Evolutionary conservation across 2,113 vertebrate species (phyloP), one percentile per base, ranked within the genome.

Genomic region (Athene noctua): DNA sequence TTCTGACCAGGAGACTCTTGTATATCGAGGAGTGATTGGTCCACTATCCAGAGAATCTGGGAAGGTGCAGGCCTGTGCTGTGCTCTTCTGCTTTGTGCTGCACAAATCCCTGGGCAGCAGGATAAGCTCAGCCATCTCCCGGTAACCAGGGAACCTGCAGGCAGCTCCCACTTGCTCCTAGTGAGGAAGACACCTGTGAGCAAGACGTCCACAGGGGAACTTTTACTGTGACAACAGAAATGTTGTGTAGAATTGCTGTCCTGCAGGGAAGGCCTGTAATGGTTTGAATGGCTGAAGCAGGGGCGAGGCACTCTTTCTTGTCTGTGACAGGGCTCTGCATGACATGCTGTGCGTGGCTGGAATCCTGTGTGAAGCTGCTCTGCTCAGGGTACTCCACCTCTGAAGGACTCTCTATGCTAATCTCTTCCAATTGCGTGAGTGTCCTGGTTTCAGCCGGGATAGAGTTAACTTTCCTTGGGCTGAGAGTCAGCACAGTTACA

Each of bases 181-280:
- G 10, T 42, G 12, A 80, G n/a, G 78, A 88, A 51, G 12, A 3
- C 20, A 25, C 18, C 30, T 34, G 17, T 0, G 0, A 61, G 5
- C 11, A 83, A 83, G 13, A 29, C n/a, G 5, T n/a, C 61, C 16
- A 2, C 40, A 32, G 38, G 11, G 2, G 11, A 66, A 44, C 5
- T 57, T 88, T n/a, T 40, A 15, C 5, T 73, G 1, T 3, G 36
- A 30, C 10, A 20, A 1, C 15, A 55, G 55, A 51, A 61, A 38
- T 13, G 2, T 38, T 21, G 2, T 74, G 19, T 57, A 68, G 68
- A 73, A 49, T 18, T 63, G 2, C 6, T 84, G 11, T 49, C 16
- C 6, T 49, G 1, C 27, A 9, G 40, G 3, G 15, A 77, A 66
- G 32, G 46, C 13, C 7, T 70, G 4, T 38, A 38, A 38, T 38